These are phyloP conservation scores for Oreochromis mossambicus DNA, from an alignment of 2,797 vertebrate species.

Conservation along the genomic window DNA sequence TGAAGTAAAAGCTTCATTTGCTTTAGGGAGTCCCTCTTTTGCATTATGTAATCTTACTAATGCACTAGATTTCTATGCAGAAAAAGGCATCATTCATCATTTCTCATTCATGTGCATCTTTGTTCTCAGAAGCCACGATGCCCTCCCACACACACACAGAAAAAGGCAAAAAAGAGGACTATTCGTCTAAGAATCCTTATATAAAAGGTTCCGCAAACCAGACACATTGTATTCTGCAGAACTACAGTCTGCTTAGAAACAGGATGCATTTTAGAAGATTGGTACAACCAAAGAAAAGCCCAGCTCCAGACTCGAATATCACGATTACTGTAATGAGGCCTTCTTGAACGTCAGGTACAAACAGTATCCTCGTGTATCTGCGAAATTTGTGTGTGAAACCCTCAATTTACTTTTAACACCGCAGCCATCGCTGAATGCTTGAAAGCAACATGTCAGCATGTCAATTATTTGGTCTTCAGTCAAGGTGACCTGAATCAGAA, in stretches of 20 bases:
- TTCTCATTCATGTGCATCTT: conserved; percentile 7
- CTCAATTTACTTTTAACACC: background rate
- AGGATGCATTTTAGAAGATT: background rate
- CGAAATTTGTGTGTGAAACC: background rate
- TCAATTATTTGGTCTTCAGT: conserved; percentile 11
- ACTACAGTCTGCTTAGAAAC: background rate
- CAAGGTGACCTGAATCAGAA: conserved; percentile 38
- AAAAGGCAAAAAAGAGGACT: background rate
- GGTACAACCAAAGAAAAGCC: background rate
- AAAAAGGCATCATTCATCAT: conserved; percentile 2
- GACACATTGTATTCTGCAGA: background rate
- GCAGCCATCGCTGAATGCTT: background rate
- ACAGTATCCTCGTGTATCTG: background rate
- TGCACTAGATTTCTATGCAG: conserved; percentile 17
- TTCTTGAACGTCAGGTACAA: background rate
- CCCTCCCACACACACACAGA: background rate
- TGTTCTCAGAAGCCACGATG: background rate
- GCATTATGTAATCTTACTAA: conserved; percentile 31
- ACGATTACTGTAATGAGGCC: background rate
- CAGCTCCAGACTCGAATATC: background rate
- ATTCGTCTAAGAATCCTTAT: background rate
- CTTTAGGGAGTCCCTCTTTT: conserved; percentile 18
- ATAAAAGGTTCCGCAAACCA: background rate
- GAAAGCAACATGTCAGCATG: conserved; percentile 26
- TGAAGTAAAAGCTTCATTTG: conserved; percentile 9